phyloP scores from a whole-genome alignment of 1,140 invertebrate genomes.

The Drosophila kepulauana region DNA sequence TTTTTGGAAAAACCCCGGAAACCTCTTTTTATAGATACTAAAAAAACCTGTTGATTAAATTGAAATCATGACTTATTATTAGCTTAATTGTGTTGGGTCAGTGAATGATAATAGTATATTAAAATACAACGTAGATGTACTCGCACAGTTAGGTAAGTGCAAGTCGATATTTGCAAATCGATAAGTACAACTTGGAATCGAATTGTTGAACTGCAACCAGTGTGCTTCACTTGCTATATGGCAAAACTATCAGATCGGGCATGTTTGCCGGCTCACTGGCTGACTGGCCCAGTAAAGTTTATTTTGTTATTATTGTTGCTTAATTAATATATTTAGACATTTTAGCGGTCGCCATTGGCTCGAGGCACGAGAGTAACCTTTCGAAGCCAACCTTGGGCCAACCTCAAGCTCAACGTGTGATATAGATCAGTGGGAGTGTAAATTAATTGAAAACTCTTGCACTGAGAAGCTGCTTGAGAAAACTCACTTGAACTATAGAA shows the following conservation, averaged over 20 bases:
- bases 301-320: conserved; percentile 62
- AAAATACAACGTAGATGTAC: background rate
- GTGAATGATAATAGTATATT: conserved; percentile 19
- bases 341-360: conserved; percentile 69
- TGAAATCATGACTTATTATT: conserved; percentile 16
- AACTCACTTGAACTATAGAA: background rate
- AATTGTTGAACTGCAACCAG: conserved; percentile 28
- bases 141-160: conserved; percentile 6
- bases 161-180: background rate
- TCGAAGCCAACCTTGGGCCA: conserved; percentile 61
- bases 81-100: conserved; percentile 21
- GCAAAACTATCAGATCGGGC: background rate
- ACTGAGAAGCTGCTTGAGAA: conserved; percentile 8
- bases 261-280: background rate
- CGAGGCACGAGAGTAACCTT: conserved; percentile 61
- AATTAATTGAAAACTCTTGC: conserved; percentile 71
- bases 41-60: conserved; percentile 19
- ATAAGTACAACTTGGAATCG: conserved; percentile 21
- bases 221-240: conserved; percentile 15
- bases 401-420: conserved; percentile 40
- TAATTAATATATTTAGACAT: conserved; percentile 79
- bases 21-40: background rate
- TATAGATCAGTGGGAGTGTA: conserved; percentile 74
- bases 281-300: conserved; percentile 40
- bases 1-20: conserved; percentile 1